Base-by-base conservation (phyloP, 2,888 invertebrate species). In the Ctenicera cuprea region DNA sequence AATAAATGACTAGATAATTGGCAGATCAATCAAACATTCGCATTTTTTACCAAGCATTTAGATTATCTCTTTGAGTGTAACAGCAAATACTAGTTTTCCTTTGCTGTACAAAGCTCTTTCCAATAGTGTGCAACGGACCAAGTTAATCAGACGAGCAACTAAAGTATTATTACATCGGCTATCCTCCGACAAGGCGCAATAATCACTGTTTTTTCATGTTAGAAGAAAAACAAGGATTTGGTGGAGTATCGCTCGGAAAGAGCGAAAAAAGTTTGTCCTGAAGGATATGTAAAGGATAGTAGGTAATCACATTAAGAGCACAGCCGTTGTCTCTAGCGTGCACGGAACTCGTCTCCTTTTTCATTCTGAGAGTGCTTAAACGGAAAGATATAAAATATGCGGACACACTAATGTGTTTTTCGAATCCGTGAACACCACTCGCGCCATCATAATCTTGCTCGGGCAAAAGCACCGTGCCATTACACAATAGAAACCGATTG, bases 351-450 rank as follows among this genome's bases (percentile, higher is more conserved):
- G 61, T 67, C 62, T 41, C 45, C 63, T 57, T 70, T 63, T 66
- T 63, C 41, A 62, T 72, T 63, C 62, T 37, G 30, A 16, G 33
- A 72, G 65, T 66, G 72, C 61, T 66, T 50, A 72, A 72, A 66
- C 67, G 63, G 50, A 72, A 52, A 67, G 66, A 61, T 48, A 67
- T 72, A 72, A 72, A 72, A 72, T 72, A 67, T 72, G 72, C 72
- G 72, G 72, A 72, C 62, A 72, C 72, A 72, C 67, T 67, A 67
- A 67, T 67, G 72, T 64, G 65, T 72, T 72, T 69, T 72, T 72
- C 72, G 61, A 62, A 72, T 72, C 67, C 54, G 67, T 67, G 61
- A 73, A 68, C 73, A 68, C 67, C 67, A 57, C 54, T 67, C 59
- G 61, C 61, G 61, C 48, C 48, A 61, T 69, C 73, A 69, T 68